Evolutionary conservation across 1,140 invertebrate species (phyloP).

Genomic region (Holcopasites calliopsidis): DNA sequence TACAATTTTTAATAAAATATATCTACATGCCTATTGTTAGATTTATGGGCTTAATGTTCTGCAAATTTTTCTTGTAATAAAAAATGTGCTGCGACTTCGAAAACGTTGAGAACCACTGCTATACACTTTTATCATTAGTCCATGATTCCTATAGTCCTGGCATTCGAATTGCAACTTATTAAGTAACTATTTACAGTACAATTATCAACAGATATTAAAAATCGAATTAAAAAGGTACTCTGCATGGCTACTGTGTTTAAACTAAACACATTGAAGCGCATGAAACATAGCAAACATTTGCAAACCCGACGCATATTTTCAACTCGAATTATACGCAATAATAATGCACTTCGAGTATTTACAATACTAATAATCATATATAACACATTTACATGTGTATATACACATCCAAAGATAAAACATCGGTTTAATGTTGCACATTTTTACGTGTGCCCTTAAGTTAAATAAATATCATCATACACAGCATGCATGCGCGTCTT

Average conservation of each 20-base stretch:
- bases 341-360: conserved; percentile 33
- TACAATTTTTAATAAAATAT: no score
- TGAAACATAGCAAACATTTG: neutral
- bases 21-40: no score
- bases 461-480: neutral
- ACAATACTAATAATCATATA: conserved; percentile 9
- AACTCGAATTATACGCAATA: neutral
- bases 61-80: no score
- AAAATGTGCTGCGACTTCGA: no score
- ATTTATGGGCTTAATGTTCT: no score
- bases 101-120: no score
- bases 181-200: neutral
- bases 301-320: neutral
- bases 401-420: neutral
- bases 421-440: no score
- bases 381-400: neutral
- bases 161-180: no score
- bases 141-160: neutral
- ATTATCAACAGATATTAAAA: neutral
- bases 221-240: neutral
- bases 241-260: neutral
- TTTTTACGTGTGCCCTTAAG: no score
- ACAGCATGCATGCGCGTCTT: neutral
- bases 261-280: neutral
- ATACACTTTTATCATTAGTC: neutral